Evolutionary conservation across 2,888 invertebrate species (phyloP), one percentile per base, ranked within the genome.

Genomic region (Cephus spinipes): DNA sequence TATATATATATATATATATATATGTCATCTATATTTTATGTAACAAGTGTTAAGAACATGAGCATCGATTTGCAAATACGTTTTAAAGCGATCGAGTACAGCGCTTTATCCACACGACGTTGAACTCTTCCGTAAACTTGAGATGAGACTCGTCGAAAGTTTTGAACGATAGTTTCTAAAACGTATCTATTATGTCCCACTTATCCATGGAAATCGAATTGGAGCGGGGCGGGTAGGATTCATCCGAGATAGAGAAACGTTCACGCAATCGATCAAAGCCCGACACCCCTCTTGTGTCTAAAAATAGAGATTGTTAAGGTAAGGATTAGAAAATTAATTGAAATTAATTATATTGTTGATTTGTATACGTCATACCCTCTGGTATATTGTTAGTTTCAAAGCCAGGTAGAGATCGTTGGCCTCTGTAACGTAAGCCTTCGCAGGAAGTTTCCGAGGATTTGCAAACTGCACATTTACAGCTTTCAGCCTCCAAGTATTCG

Each of bases 401-500:
- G 31, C n/a, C 80, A 79, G 75, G 90, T 79, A 90, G 89, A 1
- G 91, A 91, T 55, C 93, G 90, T 81, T 92, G 92, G 34, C 93
- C 92, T 73, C 93, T 87, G 87, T 93, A 93, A 79, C 93, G 90
- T 35, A 94, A 92, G 1, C 94, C 94, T 89, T 96, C 95, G 89
- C 96, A 96, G 86, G 94, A 95, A 4, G 95, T 95, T 87, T 94
- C 94, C 32, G 94, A 93, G 0, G 95, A 94, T 81, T 94, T 93
- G 91, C 96, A 96, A 32, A 94, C 90, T 80, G 94, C 93, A 88
- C 97, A 98, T 84, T 94, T 94, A 89, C 97, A 98, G 76, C 94
- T 94, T 3, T 94, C 93, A 4, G 97, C 97, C 88, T 97, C 96
- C 83, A 96, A 94, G 86, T 95, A 97, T 83, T 95, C 95, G 90